Conservation (phyloP, 2,797 vertebrate genomes). For the Moxostoma hubbsi region DNA sequence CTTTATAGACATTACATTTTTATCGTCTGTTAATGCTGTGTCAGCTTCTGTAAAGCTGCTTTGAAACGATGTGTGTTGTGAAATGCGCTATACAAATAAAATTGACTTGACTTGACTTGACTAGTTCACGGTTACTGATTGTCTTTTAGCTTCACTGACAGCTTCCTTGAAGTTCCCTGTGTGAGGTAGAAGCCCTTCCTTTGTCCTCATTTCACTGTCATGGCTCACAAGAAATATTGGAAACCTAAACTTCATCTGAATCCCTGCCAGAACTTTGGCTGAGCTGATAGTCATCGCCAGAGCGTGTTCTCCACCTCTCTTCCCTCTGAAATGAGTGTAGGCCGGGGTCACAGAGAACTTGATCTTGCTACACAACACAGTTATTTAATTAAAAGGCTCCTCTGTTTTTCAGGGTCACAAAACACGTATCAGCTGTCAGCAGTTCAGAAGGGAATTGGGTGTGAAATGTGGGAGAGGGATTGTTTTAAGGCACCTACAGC, state of each 20-base stretch:
- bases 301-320: constrained; percentile 17
- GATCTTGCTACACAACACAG: constrained; percentile 30
- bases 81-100: too few relatives aligned
- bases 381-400: constrained; percentile 38
- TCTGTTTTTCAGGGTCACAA: constrained; percentile 23
- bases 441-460: constrained; percentile 32
- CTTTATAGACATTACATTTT: too few relatives aligned
- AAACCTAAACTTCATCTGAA: constrained; percentile 37
- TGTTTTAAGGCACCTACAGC: constrained; percentile 34
- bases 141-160: constrained; percentile 10
- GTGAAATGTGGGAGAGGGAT: constrained; percentile 39
- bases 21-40: too few relatives aligned
- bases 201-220: constrained; percentile 36
- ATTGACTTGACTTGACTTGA: too few relatives aligned
- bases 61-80: too few relatives aligned
- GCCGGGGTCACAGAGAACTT: constrained; percentile 30
- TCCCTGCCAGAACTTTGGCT: constrained; percentile 32
- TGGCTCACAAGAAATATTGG: constrained; percentile 26
- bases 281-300: background rate
- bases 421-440: constrained; percentile 16
- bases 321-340: constrained; percentile 38
- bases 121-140: background rate
- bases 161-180: constrained; percentile 15
- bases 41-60: too few relatives aligned
- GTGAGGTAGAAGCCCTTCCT: constrained; percentile 14